These are phyloP conservation scores for Thaumetopoea pityocampa DNA, from an alignment of 1,140 invertebrate genomes.

Conservation along the genomic window DNA sequence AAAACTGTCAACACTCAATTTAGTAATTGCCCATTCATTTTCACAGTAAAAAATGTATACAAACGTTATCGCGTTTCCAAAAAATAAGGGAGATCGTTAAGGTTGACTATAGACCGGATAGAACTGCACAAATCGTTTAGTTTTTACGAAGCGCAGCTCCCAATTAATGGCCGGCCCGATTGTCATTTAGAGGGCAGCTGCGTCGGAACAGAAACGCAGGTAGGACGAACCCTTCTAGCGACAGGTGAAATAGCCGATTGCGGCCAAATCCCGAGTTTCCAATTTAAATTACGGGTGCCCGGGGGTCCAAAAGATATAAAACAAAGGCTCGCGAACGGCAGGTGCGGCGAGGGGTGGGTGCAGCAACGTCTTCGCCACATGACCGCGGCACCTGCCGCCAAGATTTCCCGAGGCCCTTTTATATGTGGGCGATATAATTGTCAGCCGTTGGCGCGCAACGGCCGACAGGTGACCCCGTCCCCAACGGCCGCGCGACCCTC, in stretches of 20 bases:
- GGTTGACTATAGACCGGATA: constrained; percentile 27
- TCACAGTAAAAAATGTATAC: constrained; percentile 8
- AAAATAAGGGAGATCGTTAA: constrained; percentile 49
- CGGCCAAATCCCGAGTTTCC: constrained; percentile 65
- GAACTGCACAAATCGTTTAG: constrained; percentile 33
- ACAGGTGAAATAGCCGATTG: constrained; percentile 67
- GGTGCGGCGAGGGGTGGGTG: constrained; percentile 41
- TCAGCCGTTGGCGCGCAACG: constrained; percentile 73
- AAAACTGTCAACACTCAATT: too few species aligned
- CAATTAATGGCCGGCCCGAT: constrained; percentile 56
- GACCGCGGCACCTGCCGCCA: constrained; percentile 62
- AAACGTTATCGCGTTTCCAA: constrained; percentile 27
- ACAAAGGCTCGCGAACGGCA: constrained; percentile 67
- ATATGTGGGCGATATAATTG: constrained; percentile 73
- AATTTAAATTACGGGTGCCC: constrained; percentile 71
- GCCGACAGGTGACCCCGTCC: constrained; percentile 69
- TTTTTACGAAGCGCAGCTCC: constrained; percentile 44
- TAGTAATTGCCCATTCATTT: too few species aligned
- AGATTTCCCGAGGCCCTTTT: constrained; percentile 59
- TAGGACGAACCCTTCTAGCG: constrained; percentile 69
- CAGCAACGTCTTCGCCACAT: constrained; percentile 74
- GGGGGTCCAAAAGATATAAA: constrained; percentile 45
- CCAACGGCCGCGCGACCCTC: constrained; percentile 61
- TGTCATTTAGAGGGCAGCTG: constrained; percentile 66
- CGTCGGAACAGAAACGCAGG: constrained; percentile 67